Base-by-base conservation (phyloP, 2,797 vertebrate genomes). In the Sarcoramphus papa region DNA sequence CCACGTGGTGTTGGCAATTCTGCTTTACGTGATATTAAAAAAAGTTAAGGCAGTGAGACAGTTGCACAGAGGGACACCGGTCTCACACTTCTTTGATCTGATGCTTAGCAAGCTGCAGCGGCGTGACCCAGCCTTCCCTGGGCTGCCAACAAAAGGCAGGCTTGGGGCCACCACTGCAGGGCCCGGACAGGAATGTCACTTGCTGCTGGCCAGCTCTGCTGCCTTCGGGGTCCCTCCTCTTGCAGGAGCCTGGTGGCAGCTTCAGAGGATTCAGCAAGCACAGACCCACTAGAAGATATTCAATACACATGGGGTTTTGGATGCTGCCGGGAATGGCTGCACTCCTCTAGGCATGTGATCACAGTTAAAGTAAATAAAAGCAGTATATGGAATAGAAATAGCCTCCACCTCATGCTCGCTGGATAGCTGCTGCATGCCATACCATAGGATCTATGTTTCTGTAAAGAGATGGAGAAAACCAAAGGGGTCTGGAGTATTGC, bases 31-130 rank as follows among this genome's bases (percentile, higher is more conserved):
- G 15, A 7, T 6, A 69, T 23, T n/a, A 54, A 51, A 78, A 79
- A 48, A 33, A 41, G 28, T 24, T 3, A 20, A 73, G 28, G 18
- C 2, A 48, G 33, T 1, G 60, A 82, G 48, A n/a, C 16, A 57
- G 45, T 22, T 1, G 0, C 33, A 21, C 3, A 59, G 81, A 78
- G 56, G 31, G 31, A 23, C 2, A 12, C 4, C 0, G 5, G n/a
- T 31, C 16, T 28, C 7, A 4, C 3, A 3, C 31, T 17, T 6
- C 43, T 63, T 9, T 23, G 53, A 51, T 7, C 0, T 2, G 56
- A 45, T 4, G 14, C 27, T 45, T 6, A 2, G 7, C 5, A 9
- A 85, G 24, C 31, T 35, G 63, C 37, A 12, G 63, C 0, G 0
- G 25, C 3, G 0, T 2, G 22, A 56, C 30, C 50, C 33, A 30